Base-by-base conservation (phyloP, 1,140 invertebrate species). In the Calephelis nemesis region DNA sequence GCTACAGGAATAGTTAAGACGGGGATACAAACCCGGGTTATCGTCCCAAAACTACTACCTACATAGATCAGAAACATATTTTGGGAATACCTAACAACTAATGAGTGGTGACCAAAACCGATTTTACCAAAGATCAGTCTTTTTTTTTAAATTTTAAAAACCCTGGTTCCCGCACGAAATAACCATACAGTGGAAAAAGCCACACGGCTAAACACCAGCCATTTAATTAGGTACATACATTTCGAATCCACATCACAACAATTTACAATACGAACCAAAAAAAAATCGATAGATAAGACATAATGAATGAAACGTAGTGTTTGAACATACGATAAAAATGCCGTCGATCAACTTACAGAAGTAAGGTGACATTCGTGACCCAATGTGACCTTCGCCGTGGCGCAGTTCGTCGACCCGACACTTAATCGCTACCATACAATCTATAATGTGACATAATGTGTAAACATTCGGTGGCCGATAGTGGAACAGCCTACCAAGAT, bases 351-450 rank as follows among this genome's bases (percentile, higher is more conserved):
- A 85, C 81, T 87, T 87, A 86, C 76, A 77, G 82, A 81, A 86
- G 77, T 83, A 88, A 90, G 84, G 87, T 90, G 85, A 90, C 87
- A 85, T 78, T 73, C 70, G 77, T 77, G 85, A 86, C 84, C 85
- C 77, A 83, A 86, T 85, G 85, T 86, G 85, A 88, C 87, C 82
- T 74, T 71, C 65, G 75, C 72, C 75, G 68, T 76, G 68, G 72
- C 74, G 74, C 74, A 74, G 85, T 85, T 83, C 85, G 81, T 82
- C 79, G 87, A 86, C 84, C 67, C 77, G 63, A 50, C 63, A 71
- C 70, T 77, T 62, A 78, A 74, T 83, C 73, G 72, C 76, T 75
- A 73, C 67, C 67, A 71, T 77, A 48, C 62, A 70, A 72, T 75
- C 66, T 68, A 66, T 73, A 70, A 69, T 47, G 62, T n/a, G 40